These are phyloP conservation scores for Trematocara macrostoma DNA, from an alignment of 2,113 vertebrate species.

Conservation along the genomic window DNA sequence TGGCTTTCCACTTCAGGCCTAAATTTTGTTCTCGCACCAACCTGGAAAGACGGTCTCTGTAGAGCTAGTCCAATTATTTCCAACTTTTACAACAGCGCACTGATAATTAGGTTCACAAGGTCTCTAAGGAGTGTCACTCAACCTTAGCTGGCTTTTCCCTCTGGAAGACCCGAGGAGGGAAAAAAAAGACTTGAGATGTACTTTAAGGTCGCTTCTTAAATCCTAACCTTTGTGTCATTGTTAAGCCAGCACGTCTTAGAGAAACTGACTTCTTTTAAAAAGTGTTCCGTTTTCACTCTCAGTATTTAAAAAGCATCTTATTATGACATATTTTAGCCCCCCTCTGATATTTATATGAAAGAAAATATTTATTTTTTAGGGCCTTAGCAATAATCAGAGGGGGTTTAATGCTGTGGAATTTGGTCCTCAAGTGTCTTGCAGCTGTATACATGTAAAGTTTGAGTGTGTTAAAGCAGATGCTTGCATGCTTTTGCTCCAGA, in stretches of 20 bases:
- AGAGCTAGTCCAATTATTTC: conserved; percentile 44
- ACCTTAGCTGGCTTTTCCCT: conserved; percentile 27
- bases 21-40: conserved; percentile 7
- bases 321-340: background rate
- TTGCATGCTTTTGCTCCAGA: background rate
- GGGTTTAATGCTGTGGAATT: background rate
- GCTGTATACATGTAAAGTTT: background rate
- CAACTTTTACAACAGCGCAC: background rate
- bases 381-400: background rate
- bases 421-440: background rate
- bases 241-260: background rate
- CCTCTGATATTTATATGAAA: background rate
- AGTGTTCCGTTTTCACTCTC: conserved; percentile 5
- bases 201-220: background rate
- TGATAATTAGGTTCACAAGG: conserved; percentile 37
- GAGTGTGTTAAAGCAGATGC: background rate
- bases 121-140: conserved; percentile 60
- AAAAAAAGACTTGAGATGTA: background rate
- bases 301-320: background rate
- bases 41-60: background rate
- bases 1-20: conserved; percentile 16
- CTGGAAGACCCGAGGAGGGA: background rate
- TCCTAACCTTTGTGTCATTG: background rate
- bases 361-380: conserved; percentile 9
- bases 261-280: conserved; percentile 14